Conservation (phyloP, 2,888 invertebrate genomes). For the Torymus texanus region DNA sequence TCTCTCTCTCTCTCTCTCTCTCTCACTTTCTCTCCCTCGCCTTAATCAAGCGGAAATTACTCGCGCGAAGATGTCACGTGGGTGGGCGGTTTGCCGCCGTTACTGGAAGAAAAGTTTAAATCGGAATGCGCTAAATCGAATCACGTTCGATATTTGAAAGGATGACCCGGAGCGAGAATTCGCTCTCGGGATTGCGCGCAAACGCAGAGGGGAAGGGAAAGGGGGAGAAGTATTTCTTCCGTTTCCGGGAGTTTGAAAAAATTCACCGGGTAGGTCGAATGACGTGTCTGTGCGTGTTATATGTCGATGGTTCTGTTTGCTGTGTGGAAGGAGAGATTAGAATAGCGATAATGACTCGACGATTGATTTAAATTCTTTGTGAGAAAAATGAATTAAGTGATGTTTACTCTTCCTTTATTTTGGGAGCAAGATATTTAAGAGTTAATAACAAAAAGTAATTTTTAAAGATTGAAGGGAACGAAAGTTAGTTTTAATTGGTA, state of each 20-base stretch:
- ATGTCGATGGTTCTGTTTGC: not conserved
- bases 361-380: constrained; percentile 20
- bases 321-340: constrained; percentile 4
- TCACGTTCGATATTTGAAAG: constrained; percentile 67
- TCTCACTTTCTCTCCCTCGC: constrained; percentile 46
- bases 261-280: not conserved
- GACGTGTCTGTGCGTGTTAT: too few species aligned
- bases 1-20: constrained; percentile 40
- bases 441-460: too few species aligned
- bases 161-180: constrained; percentile 35
- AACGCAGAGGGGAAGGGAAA: not conserved
- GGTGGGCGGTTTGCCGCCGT: constrained; percentile 13
- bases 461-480: too few species aligned
- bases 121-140: constrained; percentile 74
- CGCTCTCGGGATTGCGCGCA: not conserved
- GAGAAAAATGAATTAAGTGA: not conserved
- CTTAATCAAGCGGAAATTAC: constrained; percentile 71
- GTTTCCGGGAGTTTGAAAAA: constrained; percentile 42
- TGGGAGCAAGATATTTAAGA: too few species aligned
- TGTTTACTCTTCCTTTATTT: too few species aligned
- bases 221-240: constrained; percentile 46
- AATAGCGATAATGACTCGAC: constrained; percentile 13
- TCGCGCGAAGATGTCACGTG: constrained; percentile 68
- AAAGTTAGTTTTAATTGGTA: too few species aligned
- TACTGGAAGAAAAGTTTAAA: constrained; percentile 70